A percentile compares a stretch with the other conserved stretches of the same genome.
Evolutionary conservation across 2,113 vertebrate species (phyloP).

Genomic region (Strix aluco): DNA sequence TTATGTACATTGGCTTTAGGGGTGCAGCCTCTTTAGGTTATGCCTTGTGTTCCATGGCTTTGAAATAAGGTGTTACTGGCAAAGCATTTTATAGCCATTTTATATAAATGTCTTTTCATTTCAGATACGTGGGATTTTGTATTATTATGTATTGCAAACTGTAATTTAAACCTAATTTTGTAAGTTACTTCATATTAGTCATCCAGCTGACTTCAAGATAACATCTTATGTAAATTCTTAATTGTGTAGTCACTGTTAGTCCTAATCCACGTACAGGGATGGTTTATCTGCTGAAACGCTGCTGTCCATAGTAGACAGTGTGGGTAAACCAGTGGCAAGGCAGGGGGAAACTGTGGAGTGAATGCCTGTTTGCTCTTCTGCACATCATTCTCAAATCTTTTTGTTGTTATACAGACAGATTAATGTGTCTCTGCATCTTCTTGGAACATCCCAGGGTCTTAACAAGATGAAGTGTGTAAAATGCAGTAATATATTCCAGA

Average conservation of each 20-base stretch:
- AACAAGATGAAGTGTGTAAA: not conserved
- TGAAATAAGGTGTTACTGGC: not conserved
- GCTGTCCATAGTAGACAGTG: fast-evolving
- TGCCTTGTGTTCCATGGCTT: not conserved
- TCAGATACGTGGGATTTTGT: not conserved
- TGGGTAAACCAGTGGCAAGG: not conserved
- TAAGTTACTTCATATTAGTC: not conserved
- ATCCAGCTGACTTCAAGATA: not conserved
- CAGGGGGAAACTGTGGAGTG: not conserved
- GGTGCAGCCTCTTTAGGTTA: not conserved
- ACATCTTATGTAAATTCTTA: not conserved
- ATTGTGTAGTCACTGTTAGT: not conserved
- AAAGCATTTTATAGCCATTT: not conserved
- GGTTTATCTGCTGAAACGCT: not conserved
- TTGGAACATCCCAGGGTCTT: not conserved
- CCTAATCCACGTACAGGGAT: not conserved
- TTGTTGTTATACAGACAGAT: not conserved
- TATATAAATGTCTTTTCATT: not conserved
- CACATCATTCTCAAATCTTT: not conserved
- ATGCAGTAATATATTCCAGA: not conserved
- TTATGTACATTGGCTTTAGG: not conserved
- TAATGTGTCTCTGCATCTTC: not conserved
- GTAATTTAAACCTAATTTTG: not conserved
- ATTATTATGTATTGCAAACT: not conserved
- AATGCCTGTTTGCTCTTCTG: not conserved